phyloP scores from a whole-genome alignment of 1,140 invertebrate species.

The Macrocentrus cingulum region DNA sequence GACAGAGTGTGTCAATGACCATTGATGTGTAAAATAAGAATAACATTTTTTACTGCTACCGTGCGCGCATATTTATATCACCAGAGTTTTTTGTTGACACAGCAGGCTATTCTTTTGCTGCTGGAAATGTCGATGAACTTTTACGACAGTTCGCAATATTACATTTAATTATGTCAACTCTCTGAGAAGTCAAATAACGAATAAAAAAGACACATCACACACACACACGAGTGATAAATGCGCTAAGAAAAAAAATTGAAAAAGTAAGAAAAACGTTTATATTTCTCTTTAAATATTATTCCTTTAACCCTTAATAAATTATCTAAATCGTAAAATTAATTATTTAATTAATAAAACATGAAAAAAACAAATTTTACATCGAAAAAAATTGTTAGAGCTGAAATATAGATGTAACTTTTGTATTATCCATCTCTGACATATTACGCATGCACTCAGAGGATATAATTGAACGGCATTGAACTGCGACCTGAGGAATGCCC shows the following conservation, averaged over 20 bases:
- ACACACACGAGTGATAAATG: no score
- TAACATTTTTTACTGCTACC: not conserved
- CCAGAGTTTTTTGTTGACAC: slow-evolving; percentile 5
- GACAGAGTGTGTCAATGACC: not conserved
- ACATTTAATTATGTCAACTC: not conserved
- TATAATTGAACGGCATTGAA: slow-evolving; percentile 36
- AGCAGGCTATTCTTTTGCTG: not conserved
- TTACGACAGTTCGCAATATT: not conserved
- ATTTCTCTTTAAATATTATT: not conserved
- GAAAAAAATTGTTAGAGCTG: not conserved
- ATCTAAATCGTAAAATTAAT: no score
- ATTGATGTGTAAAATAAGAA: slow-evolving; percentile 1
- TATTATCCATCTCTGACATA: slow-evolving; percentile 21
- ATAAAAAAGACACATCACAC: no score
- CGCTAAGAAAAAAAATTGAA: no score
- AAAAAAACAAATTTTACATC: no score
- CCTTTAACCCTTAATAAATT: no score
- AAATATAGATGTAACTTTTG: not conserved
- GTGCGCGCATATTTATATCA: not conserved
- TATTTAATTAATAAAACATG: no score
- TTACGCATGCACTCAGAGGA: slow-evolving; percentile 33
- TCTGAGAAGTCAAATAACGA: not conserved
- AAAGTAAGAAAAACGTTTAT: no score
- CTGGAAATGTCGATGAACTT: not conserved
- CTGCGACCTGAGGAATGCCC: slow-evolving; percentile 31